These are phyloP conservation scores for Platyrinchus mystaceus DNA, from an alignment of 2,797 vertebrate genomes.

Conservation along the genomic window DNA sequence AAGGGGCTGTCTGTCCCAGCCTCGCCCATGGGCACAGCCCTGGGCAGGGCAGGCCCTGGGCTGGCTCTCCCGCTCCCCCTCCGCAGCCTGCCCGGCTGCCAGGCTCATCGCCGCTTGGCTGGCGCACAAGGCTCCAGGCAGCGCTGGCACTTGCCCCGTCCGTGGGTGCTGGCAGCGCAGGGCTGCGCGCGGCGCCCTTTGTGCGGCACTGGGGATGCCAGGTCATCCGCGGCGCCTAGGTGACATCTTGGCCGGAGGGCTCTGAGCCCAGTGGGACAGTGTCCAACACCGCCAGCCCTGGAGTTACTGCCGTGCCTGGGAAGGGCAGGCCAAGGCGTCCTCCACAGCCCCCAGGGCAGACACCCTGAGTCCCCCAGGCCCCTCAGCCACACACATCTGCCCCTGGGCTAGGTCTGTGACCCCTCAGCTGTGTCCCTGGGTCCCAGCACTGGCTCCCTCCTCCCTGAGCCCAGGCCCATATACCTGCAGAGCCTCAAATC, in stretches of 20 bases:
- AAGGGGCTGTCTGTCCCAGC: background rate
- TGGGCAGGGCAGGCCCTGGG: background rate
- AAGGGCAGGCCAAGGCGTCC: background rate
- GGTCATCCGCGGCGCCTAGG: background rate
- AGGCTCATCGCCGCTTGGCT: background rate
- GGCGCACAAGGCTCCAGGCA: background rate
- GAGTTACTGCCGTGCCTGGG: background rate
- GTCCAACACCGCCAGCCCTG: background rate
- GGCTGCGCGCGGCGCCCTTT: conserved; percentile 2
- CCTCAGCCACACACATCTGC: too few species aligned
- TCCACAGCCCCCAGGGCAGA: background rate
- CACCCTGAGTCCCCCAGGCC: background rate
- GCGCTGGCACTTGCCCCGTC: background rate
- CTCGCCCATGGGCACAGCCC: background rate
- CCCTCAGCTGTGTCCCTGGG: background rate
- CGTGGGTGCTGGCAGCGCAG: background rate
- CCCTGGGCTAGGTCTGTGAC: background rate
- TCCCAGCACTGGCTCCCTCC: background rate
- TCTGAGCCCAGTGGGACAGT: background rate
- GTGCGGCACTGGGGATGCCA: background rate
- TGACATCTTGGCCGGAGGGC: conserved; percentile 32
- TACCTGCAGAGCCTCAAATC: background rate
- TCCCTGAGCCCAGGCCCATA: too few species aligned
- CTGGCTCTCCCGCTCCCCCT: background rate
- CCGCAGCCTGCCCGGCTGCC: background rate